These are phyloP conservation scores for Galerucella pusilla DNA, from an alignment of 2,888 invertebrate species.

Conservation along the genomic window DNA sequence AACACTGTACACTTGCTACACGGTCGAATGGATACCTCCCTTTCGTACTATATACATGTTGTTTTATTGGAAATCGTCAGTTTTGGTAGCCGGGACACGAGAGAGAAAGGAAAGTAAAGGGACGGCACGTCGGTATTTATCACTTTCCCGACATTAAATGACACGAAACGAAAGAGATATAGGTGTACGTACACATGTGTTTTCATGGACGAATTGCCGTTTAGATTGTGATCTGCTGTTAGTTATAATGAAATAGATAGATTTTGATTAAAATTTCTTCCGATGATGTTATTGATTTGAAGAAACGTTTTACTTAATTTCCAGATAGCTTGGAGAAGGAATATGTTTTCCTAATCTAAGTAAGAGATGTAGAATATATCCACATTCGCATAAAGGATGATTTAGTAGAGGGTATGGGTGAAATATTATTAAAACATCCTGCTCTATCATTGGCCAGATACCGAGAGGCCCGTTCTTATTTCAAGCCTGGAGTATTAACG, in stretches of 20 bases:
- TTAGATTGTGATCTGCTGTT: slow-evolving; percentile 13
- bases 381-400: slow-evolving; percentile 22
- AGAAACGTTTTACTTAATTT: background rate
- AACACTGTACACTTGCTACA: slow-evolving; percentile 16
- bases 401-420: slow-evolving; percentile 31
- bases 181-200: slow-evolving; percentile 31
- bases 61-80: slow-evolving; percentile 32
- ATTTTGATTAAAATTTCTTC: background rate
- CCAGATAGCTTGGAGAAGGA: too few relatives aligned
- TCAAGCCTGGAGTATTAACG: slow-evolving; percentile 39
- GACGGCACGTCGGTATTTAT: slow-evolving; percentile 26
- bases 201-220: background rate
- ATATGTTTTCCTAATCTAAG: too few relatives aligned
- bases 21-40: slow-evolving; percentile 15
- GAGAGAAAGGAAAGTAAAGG: slow-evolving; percentile 12
- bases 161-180: slow-evolving; percentile 34
- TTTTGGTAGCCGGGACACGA: slow-evolving; percentile 18
- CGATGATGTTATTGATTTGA: background rate
- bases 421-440: slow-evolving; percentile 40
- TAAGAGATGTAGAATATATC: background rate
- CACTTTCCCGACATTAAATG: slow-evolving; percentile 30
- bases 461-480: slow-evolving; percentile 33
- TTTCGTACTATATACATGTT: slow-evolving; percentile 25
- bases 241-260: background rate
- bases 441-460: slow-evolving; percentile 39